A percentile compares a stretch with the other conserved stretches of the same genome.
These are phyloP conservation scores for Trachelipus rathkii DNA, from an alignment of 1,140 invertebrate genomes.

Conservation along the genomic window DNA sequence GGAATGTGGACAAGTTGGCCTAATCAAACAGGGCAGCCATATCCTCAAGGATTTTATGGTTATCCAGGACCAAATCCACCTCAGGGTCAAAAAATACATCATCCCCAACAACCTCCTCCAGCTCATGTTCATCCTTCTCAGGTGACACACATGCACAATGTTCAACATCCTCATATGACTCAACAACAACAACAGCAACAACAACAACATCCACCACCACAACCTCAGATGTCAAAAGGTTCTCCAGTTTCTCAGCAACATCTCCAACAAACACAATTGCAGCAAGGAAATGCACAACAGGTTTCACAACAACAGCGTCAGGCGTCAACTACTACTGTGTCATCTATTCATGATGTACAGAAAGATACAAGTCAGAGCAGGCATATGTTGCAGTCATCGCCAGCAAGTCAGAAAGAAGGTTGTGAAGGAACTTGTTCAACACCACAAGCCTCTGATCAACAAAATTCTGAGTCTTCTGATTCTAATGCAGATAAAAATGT, in stretches of 20 bases:
- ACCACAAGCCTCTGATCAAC: constrained; percentile 2
- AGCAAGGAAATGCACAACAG: neutral
- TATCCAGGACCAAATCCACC: neutral
- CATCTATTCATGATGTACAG: neutral
- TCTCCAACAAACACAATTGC: constrained; percentile 7
- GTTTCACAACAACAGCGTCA: constrained; percentile 9
- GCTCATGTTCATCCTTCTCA: constrained; percentile 16
- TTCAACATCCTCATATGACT: constrained; percentile 3
- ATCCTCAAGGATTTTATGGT: neutral
- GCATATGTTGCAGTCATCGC: neutral
- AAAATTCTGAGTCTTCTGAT: neutral
- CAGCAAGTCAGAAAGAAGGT: neutral
- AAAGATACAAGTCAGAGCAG: neutral
- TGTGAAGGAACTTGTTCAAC: neutral
- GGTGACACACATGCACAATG: neutral
- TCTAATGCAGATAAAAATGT: neutral
- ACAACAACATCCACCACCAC: neutral
- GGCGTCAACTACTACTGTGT: neutral
- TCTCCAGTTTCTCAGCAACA: neutral
- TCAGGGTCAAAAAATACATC: constrained; percentile 13
- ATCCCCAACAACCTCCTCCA: constrained; percentile 22
- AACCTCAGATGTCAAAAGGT: neutral
- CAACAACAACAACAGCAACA: constrained; percentile 11
- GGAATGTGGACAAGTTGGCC: neutral
- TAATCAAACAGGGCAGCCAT: neutral